Percentiles rank a stretch among this genome's conserved stretches.
Conservation (phyloP, 2,888 invertebrate species). For the Cantharis flavilabris region DNA sequence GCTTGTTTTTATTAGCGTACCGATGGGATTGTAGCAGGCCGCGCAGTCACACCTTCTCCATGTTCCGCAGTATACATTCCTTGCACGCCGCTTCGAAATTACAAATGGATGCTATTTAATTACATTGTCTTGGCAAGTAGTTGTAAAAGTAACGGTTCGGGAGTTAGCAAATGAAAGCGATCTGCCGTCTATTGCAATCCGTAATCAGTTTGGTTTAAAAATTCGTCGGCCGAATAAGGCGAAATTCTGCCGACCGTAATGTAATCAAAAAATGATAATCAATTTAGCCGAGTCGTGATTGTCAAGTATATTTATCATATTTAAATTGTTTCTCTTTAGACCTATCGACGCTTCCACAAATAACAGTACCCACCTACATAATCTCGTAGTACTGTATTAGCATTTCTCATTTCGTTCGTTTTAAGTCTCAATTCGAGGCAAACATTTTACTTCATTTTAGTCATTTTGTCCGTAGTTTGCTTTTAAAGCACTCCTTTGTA, state of each 20-base stretch:
- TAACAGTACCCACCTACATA: conserved; percentile 6
- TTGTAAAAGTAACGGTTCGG: conserved; percentile 55
- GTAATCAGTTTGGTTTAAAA: conserved; percentile 51
- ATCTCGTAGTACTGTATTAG: conserved; percentile 31
- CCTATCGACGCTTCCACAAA: conserved; percentile 28
- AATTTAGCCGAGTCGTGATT: conserved; percentile 4
- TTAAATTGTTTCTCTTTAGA: conserved; percentile 8
- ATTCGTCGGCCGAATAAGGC: conserved; percentile 34
- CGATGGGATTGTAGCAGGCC: conserved; percentile 51
- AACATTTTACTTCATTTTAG: conserved; percentile 24
- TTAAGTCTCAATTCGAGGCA: conserved; percentile 42
- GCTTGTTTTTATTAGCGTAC: conserved; percentile 54
- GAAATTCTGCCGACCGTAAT: not conserved
- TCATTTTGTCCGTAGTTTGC: conserved; percentile 24
- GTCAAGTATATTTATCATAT: not conserved
- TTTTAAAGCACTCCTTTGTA: conserved; percentile 19
- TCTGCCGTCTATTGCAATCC: conserved; percentile 45
- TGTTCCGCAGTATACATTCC: conserved; percentile 56
- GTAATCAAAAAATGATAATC: not conserved
- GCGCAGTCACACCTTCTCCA: conserved; percentile 57
- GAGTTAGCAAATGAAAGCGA: conserved; percentile 47
- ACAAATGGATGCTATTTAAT: conserved; percentile 58
- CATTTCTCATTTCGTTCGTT: conserved; percentile 43
- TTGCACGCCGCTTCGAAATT: conserved; percentile 55
- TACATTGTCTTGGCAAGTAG: conserved; percentile 58